These are phyloP conservation scores for Melanerpes formicivorus DNA, from an alignment of 2,113 vertebrate genomes.

Conservation along the genomic window DNA sequence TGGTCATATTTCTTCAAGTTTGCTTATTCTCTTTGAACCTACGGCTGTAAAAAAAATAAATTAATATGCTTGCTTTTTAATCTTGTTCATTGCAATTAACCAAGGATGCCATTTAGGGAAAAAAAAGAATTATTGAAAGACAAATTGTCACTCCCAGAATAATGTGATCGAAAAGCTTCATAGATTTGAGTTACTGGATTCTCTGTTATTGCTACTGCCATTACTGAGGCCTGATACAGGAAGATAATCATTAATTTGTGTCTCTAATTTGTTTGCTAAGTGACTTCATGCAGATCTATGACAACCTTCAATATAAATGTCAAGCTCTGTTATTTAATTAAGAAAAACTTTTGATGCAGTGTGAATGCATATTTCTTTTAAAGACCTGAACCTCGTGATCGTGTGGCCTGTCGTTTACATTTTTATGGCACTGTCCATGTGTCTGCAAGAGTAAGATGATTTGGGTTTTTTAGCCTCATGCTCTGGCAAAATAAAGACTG, in stretches of 20 bases:
- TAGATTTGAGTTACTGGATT: background rate
- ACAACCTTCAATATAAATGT: background rate
- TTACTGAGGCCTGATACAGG: background rate
- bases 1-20: background rate
- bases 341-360: background rate
- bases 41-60: background rate
- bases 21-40: background rate
- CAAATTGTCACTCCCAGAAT: background rate
- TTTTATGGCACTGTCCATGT: background rate
- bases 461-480: background rate
- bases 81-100: background rate
- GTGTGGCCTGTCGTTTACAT: background rate
- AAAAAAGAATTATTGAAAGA: background rate
- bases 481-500: background rate
- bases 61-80: background rate
- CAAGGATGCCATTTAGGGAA: background rate
- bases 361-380: background rate
- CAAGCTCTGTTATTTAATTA: background rate
- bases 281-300: background rate
- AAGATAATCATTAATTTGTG: background rate
- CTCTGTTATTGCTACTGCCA: background rate
- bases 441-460: background rate
- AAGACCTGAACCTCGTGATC: background rate
- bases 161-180: background rate
- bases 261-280: background rate